Evolutionary conservation across 64 coral and sea anemone species (phyloP).

Genomic region (Porites australiensis): DNA sequence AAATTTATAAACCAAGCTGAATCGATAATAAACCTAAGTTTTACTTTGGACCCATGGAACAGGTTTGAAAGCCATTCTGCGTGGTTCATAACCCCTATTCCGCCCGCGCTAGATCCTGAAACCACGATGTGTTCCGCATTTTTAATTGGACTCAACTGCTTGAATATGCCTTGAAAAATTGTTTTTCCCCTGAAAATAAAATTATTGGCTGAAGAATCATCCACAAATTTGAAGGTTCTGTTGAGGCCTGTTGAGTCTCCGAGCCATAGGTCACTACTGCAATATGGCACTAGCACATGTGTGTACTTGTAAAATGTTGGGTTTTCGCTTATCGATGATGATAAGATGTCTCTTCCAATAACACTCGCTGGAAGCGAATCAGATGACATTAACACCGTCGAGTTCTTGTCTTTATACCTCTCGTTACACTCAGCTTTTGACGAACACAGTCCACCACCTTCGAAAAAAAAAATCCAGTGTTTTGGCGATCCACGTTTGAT

Average conservation of each 20-base stretch:
- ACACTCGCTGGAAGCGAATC: constrained; percentile 42
- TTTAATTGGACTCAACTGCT: constrained; percentile 13
- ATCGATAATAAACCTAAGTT: constrained; percentile 48
- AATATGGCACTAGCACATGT: constrained; percentile 81
- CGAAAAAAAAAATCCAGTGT: constrained; percentile 80
- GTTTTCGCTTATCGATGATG: constrained; percentile 32
- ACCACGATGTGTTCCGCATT: constrained; percentile 44
- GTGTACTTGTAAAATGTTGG: constrained; percentile 58
- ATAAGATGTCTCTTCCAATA: constrained; percentile 63
- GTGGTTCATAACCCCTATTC: constrained; percentile 69
- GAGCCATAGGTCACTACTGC: constrained; percentile 82
- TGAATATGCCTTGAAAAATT: constrained; percentile 71
- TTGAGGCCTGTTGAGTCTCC: constrained; percentile 23
- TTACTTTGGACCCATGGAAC: background rate
- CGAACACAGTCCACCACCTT: constrained; percentile 77
- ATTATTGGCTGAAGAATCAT: constrained; percentile 55
- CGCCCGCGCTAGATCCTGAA: constrained; percentile 67
- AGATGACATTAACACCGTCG: constrained; percentile 69
- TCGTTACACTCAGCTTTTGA: constrained; percentile 68
- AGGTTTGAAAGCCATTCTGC: constrained; percentile 43
- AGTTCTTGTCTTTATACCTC: constrained; percentile 70
- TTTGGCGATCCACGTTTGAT: constrained; percentile 3
- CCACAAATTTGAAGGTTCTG: constrained; percentile 45
- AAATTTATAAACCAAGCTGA: constrained; percentile 84
- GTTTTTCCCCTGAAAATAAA: constrained; percentile 65